Percentiles rank a stretch among this genome's conserved stretches.
These are phyloP conservation scores for Zapus hudsonius DNA, from an alignment of 2,113 vertebrate genomes.

Conservation along the genomic window DNA sequence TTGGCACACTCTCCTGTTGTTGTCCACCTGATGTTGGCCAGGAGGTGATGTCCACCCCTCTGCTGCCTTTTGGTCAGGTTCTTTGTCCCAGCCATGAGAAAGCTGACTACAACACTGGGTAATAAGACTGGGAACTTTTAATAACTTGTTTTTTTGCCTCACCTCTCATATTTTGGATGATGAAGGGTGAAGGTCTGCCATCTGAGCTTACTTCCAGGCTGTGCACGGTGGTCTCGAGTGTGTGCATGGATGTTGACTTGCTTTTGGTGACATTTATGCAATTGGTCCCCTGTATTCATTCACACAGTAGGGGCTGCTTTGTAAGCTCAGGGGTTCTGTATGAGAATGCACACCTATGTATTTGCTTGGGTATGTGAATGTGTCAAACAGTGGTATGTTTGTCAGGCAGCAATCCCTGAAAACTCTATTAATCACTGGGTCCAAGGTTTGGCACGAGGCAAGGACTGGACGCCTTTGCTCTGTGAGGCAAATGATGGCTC, in stretches of 20 bases:
- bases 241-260: neutral
- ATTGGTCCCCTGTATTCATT: neutral
- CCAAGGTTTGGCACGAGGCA: neutral
- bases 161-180: neutral
- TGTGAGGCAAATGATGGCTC: neutral
- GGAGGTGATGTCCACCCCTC: too few relatives aligned
- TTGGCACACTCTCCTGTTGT: too few relatives aligned
- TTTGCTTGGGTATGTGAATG: neutral
- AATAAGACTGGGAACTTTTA: neutral
- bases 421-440: neutral
- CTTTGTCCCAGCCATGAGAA: too few relatives aligned
- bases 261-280: neutral
- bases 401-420: neutral
- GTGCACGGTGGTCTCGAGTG: neutral
- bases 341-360: neutral
- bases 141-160: too few relatives aligned
- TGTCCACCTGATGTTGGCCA: too few relatives aligned
- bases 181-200: too few relatives aligned
- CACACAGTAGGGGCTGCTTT: neutral
- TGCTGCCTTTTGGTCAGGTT: too few relatives aligned
- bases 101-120: too few relatives aligned
- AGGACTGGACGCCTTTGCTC: neutral
- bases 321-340: neutral
- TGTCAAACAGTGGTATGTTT: neutral
- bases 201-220: neutral